These are phyloP conservation scores for Bergia sp. DNA, from an alignment of 92 coral and sea anemone genomes.

Conservation along the genomic window DNA sequence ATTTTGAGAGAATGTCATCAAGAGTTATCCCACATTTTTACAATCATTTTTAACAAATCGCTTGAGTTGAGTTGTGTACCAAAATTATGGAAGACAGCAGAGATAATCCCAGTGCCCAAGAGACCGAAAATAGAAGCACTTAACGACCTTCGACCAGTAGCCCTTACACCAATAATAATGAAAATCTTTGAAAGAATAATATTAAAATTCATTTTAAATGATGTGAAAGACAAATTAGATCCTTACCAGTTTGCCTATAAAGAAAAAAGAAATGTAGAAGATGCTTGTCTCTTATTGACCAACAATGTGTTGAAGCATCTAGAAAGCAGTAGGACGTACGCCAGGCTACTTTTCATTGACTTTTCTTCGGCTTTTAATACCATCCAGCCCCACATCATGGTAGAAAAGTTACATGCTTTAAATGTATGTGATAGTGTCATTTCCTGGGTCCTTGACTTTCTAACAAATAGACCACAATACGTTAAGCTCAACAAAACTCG, in stretches of 20 bases:
- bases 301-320: constrained; percentile 5
- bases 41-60: constrained; percentile 17
- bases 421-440: background rate
- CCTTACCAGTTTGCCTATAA: constrained; percentile 29
- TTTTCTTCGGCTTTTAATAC: constrained; percentile 31
- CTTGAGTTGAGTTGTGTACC: constrained; percentile 1
- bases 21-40: constrained; percentile 18
- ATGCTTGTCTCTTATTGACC: background rate
- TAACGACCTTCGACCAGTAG: constrained; percentile 32
- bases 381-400: constrained; percentile 29
- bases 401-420: background rate
- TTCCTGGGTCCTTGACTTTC: constrained; percentile 9
- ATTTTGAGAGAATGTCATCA: constrained; percentile 9
- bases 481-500: background rate
- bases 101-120: constrained; percentile 31
- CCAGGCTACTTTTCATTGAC: background rate
- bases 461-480: constrained; percentile 31
- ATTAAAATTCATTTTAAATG: background rate
- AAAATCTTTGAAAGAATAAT: background rate
- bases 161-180: constrained; percentile 15
- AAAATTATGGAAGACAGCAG: constrained; percentile 20
- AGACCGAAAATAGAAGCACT: background rate
- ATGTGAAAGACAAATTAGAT: constrained; percentile 11
- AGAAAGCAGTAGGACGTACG: background rate
- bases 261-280: constrained; percentile 11